Evolutionary conservation across 2,888 invertebrate genomes (phyloP).

Genomic region (Archips xylosteana): DNA sequence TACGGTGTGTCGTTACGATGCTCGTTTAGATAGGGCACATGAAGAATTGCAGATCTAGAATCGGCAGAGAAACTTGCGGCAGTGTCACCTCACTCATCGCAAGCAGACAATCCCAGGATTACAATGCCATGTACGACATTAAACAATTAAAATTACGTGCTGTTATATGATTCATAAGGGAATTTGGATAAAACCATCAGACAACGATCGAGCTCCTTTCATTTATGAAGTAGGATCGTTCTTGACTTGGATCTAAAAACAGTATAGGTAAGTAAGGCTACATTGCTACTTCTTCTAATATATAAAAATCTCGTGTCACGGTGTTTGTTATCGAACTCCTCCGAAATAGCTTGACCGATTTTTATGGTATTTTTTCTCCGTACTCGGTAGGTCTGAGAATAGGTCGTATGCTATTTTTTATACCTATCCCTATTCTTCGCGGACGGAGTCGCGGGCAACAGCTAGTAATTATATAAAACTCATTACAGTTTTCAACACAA

Average conservation of each 20-base stretch:
- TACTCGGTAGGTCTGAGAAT: no score
- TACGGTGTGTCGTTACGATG: constrained; percentile 82
- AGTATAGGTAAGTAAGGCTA: no score
- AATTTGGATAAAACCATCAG: neutral
- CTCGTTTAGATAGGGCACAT: constrained; percentile 82
- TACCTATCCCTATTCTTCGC: no score
- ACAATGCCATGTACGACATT: neutral
- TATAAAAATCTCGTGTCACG: no score
- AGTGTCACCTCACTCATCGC: neutral
- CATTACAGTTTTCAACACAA: neutral
- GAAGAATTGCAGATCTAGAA: constrained; percentile 80
- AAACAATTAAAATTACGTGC: neutral
- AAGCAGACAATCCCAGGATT: constrained; percentile 29
- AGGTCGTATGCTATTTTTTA: no score
- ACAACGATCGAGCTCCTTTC: neutral
- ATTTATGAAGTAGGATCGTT: no score
- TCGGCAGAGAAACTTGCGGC: constrained; percentile 62
- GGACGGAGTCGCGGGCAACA: no score
- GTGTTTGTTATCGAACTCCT: neutral
- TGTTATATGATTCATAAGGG: neutral
- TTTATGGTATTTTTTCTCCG: no score
- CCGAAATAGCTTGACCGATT: no score
- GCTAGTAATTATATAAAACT: neutral
- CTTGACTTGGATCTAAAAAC: no score
- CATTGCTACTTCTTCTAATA: no score